phyloP scores from a whole-genome alignment of 53 echinoderm and acorn worm species.

The Temnopleurus reevesii region DNA sequence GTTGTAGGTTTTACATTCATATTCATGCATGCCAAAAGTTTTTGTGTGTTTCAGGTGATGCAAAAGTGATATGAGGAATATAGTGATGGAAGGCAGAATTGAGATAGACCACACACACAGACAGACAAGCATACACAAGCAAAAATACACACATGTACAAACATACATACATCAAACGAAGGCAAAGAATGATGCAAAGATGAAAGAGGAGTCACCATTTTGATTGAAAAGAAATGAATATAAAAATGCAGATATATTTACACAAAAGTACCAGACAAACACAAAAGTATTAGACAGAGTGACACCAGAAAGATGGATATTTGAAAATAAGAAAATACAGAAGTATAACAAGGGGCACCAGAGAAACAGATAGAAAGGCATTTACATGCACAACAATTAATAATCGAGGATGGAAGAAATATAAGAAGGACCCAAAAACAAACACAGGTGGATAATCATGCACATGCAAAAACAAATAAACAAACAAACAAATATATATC shows the following conservation, averaged over 20 bases:
- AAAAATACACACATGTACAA: background rate
- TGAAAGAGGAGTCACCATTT: background rate
- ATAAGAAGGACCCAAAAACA: too few relatives aligned
- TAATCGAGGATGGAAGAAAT: too few relatives aligned
- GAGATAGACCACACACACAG: too few relatives aligned
- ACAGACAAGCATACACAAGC: background rate
- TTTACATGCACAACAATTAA: background rate
- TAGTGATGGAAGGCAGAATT: too few relatives aligned
- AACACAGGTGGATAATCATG: too few relatives aligned
- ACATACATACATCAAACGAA: background rate
- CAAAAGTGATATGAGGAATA: too few relatives aligned
- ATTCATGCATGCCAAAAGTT: too few relatives aligned
- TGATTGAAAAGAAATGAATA: too few relatives aligned
- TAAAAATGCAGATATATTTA: background rate
- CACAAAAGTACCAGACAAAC: background rate
- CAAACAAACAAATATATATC: background rate
- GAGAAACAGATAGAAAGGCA: background rate
- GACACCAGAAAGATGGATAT: background rate
- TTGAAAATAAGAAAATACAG: background rate
- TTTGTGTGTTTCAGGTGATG: too few relatives aligned
- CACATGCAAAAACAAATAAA: background rate
- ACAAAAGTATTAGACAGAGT: background rate
- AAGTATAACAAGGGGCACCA: background rate
- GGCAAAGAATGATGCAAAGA: background rate
- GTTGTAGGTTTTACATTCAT: too few relatives aligned